Base-by-base conservation (phyloP, 2,888 invertebrate species). In the Ochropleura plecta region DNA sequence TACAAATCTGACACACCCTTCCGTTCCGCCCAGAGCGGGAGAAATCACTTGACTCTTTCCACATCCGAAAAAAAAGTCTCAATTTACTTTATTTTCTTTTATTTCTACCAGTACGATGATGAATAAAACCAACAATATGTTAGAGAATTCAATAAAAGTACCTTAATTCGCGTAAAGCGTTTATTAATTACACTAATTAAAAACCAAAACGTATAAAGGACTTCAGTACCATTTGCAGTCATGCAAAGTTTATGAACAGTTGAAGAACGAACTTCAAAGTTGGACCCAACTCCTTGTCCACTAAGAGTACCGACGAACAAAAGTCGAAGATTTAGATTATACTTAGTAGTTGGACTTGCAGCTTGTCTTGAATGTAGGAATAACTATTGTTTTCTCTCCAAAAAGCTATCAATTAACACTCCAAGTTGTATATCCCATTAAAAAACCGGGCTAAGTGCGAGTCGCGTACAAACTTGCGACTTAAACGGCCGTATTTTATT, bases 201-300 rank as follows among this genome's bases (percentile, higher is more conserved):
- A 51, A 68, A 49, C 14, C 40, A 48, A 63, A 78, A 44, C 12
- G 5, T 30, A 10, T 74, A 2, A 53, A 60, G 62, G 16, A 62
- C 40, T 49, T 55, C 14, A 42, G 12, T 62, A 16, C 48, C 59
- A 59, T 64, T 72, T 57, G 55, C 69, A 70, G 42, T 67, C 57
- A 66, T 64, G n/a, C 30, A 76, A 82, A 81, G 60, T 81, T 81
- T 48, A 51, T 72, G 63, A 76, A 70, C 63, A 76, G 44, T 48
- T 72, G 67, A 44, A 82, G 81, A n/a, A 73, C 62, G 72, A 67
- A 73, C 65, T 81, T 46, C 65, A 67, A 82, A 82, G 70, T 84
- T 70, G 5, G 16, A 18, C 63, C 48, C 14, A 67, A 64, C 63
- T 69, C 30, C 59, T 70, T 53, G 46, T 49, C 71, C 18, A 20